Conservation (phyloP, 2,888 invertebrate genomes). For the Lumbricus terrestris region DNA sequence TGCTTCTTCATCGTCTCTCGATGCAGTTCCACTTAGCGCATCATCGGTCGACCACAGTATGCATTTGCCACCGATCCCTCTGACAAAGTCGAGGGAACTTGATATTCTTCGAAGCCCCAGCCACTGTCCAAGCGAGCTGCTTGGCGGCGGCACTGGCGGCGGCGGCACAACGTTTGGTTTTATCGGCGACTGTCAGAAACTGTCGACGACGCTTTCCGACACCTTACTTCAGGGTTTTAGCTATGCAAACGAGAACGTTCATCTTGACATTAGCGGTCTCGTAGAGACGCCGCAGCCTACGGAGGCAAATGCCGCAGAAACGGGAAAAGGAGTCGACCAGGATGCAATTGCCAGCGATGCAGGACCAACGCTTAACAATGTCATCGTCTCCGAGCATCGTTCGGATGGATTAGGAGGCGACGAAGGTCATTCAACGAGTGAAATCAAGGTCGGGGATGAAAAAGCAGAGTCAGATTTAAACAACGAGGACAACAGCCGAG, state of each 20-base stretch:
- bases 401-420: background rate
- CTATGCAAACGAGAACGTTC: background rate
- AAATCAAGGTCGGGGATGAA: background rate
- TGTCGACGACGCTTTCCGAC: background rate
- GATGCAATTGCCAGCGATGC: background rate
- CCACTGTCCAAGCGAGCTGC: background rate
- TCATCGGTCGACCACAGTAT: background rate
- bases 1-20: background rate
- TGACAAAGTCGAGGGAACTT: background rate
- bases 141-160: background rate
- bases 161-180: background rate
- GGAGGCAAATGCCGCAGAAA: background rate
- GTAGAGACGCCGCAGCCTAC: background rate
- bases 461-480: background rate
- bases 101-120: background rate
- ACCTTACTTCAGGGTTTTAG: conserved; percentile 3
- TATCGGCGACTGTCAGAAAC: background rate
- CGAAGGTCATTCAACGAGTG: background rate
- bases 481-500: background rate
- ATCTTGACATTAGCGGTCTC: background rate
- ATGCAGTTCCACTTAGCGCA: background rate
- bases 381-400: background rate
- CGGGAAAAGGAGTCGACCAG: background rate
- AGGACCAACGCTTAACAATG: background rate
- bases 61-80: background rate